Percentiles rank a stretch among this genome's conserved stretches.
These are phyloP conservation scores for Parapsyche elsis DNA, from an alignment of 1,140 invertebrate genomes.

Conservation along the genomic window DNA sequence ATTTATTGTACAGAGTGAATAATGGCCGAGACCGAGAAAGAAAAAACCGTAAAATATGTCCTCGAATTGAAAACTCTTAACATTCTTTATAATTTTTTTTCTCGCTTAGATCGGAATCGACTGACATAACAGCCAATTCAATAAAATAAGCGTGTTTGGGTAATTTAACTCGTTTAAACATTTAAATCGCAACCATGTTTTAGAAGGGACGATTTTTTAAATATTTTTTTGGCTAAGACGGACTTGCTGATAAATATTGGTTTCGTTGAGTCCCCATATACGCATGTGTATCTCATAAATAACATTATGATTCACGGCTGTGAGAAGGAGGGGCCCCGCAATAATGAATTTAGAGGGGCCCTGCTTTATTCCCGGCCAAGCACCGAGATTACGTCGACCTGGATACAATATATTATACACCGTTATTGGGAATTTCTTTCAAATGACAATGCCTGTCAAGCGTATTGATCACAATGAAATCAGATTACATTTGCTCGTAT, in stretches of 20 bases:
- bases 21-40: neutral
- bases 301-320: conserved; percentile 53
- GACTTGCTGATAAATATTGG: conserved; percentile 28
- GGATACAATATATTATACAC: conserved; percentile 41
- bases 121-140: too few species aligned
- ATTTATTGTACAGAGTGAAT: conserved; percentile 9
- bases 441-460: conserved; percentile 54
- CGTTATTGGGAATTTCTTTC: conserved; percentile 54
- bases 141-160: too few species aligned
- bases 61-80: too few species aligned
- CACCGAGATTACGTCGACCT: conserved; percentile 54
- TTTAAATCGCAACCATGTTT: too few species aligned
- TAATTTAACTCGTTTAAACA: too few species aligned
- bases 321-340: conserved; percentile 38
- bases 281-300: conserved; percentile 51
- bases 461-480: conserved; percentile 52
- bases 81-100: too few species aligned
- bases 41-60: too few species aligned
- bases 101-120: too few species aligned
- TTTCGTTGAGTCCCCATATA: conserved; percentile 35
- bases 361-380: conserved; percentile 28
- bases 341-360: conserved; percentile 50
- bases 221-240: neutral
- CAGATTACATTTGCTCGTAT: conserved; percentile 54
- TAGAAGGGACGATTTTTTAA: too few species aligned